Evolutionary conservation across 2,113 vertebrate genomes (phyloP), one percentile per base, ranked within the genome.

Genomic region (Progne subis): DNA sequence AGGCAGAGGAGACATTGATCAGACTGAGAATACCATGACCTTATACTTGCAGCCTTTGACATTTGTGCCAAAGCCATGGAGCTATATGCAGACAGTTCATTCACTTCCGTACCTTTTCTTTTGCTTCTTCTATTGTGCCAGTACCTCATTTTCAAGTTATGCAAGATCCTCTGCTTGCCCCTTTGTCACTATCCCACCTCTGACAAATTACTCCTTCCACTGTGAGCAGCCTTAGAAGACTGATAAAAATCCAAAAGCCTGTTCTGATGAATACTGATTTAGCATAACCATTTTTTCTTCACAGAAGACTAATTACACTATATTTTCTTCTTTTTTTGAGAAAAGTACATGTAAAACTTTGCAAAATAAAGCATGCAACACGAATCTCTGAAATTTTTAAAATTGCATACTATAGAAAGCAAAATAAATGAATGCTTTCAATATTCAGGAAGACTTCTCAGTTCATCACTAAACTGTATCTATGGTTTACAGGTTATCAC

Each of bases 401-500:
- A 96, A 95, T 95, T 25, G 44, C 47, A 89, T 26, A 59, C 2
- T 4, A 25, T 9, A 52, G 65, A 65, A 28, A 3, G 6, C 2
- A 68, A 88, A 47, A 43, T 56, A 96, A 93, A 64, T 18, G 2
- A 77, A 37, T 21, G 64, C 41, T 95, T 94, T 86, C 49, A 85
- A 49, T 87, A 75, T 74, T 82, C 78, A 76, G 72, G 61, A 96
- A 93, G 16, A 76, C 11, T 97, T 94, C 70, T 94, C 77, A 93
- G 53, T 95, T 95, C 86, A 78, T 52, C 91, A 93, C 61, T 97
- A 79, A 96, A 91, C 75, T 88, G 6, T 82, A 67, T 84, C 63
- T 92, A 74, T 94, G 91, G 92, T 92, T 95, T 92, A 92, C 87
- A 95, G 75, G 71, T 96, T 59, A 24, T 63, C 81, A 52, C 80